These are phyloP conservation scores for Drosophila mettleri DNA, from an alignment of 2,888 invertebrate species.

Conservation along the genomic window DNA sequence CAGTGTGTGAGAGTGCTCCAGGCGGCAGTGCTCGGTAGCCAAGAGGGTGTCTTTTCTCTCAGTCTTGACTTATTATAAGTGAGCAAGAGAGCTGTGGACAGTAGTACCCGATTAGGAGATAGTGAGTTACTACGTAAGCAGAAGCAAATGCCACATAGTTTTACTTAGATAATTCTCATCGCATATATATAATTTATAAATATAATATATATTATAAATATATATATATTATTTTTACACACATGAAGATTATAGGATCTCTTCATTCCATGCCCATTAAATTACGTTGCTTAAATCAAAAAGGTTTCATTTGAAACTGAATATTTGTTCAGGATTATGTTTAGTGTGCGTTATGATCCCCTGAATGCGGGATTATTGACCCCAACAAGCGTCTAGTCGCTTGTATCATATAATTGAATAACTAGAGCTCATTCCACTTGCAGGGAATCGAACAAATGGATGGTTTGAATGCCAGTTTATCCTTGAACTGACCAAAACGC, in stretches of 20 bases:
- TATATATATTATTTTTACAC: too few species aligned
- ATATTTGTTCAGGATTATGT: slow-evolving; percentile 1
- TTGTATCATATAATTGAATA: slow-evolving; percentile 31
- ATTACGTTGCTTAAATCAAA: not conserved
- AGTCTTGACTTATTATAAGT: too few species aligned
- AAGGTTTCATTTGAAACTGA: not conserved
- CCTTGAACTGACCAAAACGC: slow-evolving; percentile 45
- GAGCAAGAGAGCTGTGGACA: too few species aligned
- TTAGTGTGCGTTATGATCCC: not conserved
- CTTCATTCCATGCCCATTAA: not conserved
- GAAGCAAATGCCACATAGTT: too few species aligned
- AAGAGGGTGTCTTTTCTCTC: too few species aligned
- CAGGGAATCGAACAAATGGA: slow-evolving; percentile 54
- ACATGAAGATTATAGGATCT: not conserved
- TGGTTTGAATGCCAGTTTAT: slow-evolving; percentile 47
- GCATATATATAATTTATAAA: too few species aligned
- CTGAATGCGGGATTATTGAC: slow-evolving; percentile 10
- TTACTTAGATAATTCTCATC: too few species aligned
- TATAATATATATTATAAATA: too few species aligned
- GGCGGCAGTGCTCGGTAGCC: too few species aligned
- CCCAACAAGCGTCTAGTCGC: not conserved
- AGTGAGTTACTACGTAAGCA: too few species aligned
- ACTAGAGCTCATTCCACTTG: slow-evolving; percentile 13
- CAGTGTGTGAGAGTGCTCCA: too few species aligned
- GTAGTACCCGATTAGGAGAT: too few species aligned